Conservation (phyloP, 2,888 invertebrate genomes). For the Phrixothrix hirtus region DNA sequence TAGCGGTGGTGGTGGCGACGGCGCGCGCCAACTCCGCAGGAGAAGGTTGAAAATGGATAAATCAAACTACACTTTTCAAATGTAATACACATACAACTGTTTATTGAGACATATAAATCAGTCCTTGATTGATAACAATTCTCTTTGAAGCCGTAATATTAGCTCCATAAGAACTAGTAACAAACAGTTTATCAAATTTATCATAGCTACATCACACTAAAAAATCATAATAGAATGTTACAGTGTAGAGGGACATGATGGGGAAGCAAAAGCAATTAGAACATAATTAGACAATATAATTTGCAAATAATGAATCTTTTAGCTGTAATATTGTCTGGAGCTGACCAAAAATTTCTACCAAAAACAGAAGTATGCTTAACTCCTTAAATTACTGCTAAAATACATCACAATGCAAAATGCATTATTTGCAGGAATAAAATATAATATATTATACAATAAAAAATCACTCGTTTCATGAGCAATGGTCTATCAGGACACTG, state of each 20-base stretch:
- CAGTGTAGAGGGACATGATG: conserved; percentile 46
- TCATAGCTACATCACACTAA: conserved; percentile 55
- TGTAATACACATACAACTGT: conserved; percentile 68
- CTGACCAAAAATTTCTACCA: conserved; percentile 40
- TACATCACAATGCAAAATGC: conserved; percentile 76
- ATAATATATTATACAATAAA: conserved; percentile 61
- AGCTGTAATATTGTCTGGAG: conserved; percentile 51
- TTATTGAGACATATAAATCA: conserved; percentile 66
- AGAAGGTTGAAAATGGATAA: conserved; percentile 30
- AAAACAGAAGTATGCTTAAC: conserved; percentile 55
- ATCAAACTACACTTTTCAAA: conserved; percentile 52
- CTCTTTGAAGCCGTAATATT: conserved; percentile 41
- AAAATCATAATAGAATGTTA: conserved; percentile 43
- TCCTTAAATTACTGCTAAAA: conserved; percentile 60
- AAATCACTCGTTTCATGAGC: conserved; percentile 53
- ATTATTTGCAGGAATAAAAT: conserved; percentile 75
- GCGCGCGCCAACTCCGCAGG: conserved; percentile 45
- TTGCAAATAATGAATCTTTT: conserved; percentile 53
- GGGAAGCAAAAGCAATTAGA: conserved; percentile 49
- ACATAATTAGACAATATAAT: conserved; percentile 38
- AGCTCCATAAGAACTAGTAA: conserved; percentile 37
- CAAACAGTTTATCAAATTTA: conserved; percentile 41
- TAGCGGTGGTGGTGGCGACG: conserved; percentile 56
- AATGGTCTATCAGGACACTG: conserved; percentile 45
- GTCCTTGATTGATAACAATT: conserved; percentile 54